A percentile compares a stretch with the other conserved stretches of the same genome.
Evolutionary conservation across 2,113 vertebrate genomes (phyloP).

Genomic region (Gobiocypris rarus): DNA sequence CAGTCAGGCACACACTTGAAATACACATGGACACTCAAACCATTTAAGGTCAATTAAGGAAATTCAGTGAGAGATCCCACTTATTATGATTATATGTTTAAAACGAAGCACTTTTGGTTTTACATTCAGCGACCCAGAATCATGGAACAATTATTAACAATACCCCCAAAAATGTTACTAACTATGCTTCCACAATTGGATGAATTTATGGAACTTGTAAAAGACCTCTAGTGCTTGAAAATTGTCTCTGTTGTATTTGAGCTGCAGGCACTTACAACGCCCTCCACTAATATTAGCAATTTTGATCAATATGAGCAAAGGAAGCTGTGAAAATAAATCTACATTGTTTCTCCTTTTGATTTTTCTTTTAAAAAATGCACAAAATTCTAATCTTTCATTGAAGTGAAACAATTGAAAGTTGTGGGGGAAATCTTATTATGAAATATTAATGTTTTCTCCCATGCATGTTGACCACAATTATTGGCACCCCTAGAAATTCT

Average conservation of each 20-base stretch:
- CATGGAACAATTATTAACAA: not conserved
- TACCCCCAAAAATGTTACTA: not conserved
- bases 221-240: not conserved
- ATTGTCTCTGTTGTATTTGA: not conserved
- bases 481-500: too few relatives aligned
- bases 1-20: conserved; percentile 7
- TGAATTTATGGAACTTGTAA: not conserved
- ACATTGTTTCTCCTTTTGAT: too few relatives aligned
- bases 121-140: not conserved
- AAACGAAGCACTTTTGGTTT: not conserved
- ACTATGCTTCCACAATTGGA: not conserved
- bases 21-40: not conserved
- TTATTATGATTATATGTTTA: not conserved
- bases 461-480: too few relatives aligned
- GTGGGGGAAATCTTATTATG: too few relatives aligned
- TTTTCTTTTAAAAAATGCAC: too few relatives aligned
- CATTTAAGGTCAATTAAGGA: not conserved
- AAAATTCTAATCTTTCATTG: too few relatives aligned
- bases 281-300: too few relatives aligned
- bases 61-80: not conserved
- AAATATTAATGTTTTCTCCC: too few relatives aligned
- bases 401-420: too few relatives aligned
- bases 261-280: not conserved
- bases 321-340: too few relatives aligned
- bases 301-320: too few relatives aligned